Evolutionary conservation across 2,797 vertebrate genomes (phyloP).

Genomic region (Crocidura indochinensis): DNA sequence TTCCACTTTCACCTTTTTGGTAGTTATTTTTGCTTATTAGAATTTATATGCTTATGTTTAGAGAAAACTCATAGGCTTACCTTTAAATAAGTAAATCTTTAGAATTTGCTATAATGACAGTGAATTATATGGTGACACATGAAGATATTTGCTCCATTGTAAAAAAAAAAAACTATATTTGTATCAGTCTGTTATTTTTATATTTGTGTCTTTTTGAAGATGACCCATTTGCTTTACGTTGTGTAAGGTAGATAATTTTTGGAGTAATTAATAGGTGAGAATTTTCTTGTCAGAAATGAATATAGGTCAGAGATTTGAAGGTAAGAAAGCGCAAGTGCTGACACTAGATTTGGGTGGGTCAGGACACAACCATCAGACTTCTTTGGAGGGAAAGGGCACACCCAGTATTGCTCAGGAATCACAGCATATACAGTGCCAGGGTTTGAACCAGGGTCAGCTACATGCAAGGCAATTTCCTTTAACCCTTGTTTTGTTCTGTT

Average conservation of each 20-base stretch:
- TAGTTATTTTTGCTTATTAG: constrained; percentile 16
- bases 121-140: neutral
- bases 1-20: constrained; percentile 6
- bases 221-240: neutral
- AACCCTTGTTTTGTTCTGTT: too few relatives aligned
- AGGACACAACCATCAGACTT: too few relatives aligned
- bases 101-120: neutral
- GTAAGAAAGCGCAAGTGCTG: neutral
- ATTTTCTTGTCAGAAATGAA: neutral
- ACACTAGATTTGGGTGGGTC: too few relatives aligned
- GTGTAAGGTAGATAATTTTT: neutral
- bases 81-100: neutral
- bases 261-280: neutral
- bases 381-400: too few relatives aligned
- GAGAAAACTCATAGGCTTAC: neutral
- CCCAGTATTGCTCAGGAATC: too few relatives aligned
- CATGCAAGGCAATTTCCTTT: too few relatives aligned
- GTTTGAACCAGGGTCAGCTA: too few relatives aligned
- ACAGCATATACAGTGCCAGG: too few relatives aligned
- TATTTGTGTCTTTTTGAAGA: neutral
- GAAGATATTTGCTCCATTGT: neutral
- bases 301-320: neutral
- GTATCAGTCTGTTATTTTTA: neutral
- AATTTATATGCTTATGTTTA: constrained; percentile 34
- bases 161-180: neutral